Percentiles rank a stretch among this genome's conserved stretches.
These are phyloP conservation scores for Colletes collaris DNA, from an alignment of 2,888 invertebrate species.

Conservation along the genomic window DNA sequence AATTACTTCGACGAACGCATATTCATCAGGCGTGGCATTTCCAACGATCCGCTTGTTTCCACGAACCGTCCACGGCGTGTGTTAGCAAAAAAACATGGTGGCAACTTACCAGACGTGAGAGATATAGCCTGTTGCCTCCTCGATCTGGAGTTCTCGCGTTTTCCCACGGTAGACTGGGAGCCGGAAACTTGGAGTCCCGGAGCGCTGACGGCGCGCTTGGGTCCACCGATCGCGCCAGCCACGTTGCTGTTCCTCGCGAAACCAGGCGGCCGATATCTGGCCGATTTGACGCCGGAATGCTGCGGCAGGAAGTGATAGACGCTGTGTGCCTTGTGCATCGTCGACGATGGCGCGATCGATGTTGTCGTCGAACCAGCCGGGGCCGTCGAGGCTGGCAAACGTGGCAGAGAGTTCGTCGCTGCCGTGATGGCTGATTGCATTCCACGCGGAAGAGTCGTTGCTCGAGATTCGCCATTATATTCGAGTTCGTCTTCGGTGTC, in stretches of 20 bases:
- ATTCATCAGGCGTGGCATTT: conserved; percentile 3
- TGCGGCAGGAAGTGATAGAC: conserved; percentile 85
- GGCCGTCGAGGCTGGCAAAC: conserved; percentile 86
- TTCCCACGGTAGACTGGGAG: conserved; percentile 72
- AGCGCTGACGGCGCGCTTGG: conserved; percentile 90
- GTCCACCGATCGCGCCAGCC: conserved; percentile 80
- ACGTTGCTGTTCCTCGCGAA: conserved; percentile 85
- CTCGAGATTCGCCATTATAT: conserved; percentile 82
- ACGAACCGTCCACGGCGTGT: background rate
- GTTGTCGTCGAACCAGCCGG: conserved; percentile 62
- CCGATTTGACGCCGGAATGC: conserved; percentile 90
- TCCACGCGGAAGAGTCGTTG: conserved; percentile 87
- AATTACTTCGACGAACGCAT: conserved; percentile 23
- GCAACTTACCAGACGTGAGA: conserved; percentile 81
- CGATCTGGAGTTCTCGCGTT: conserved; percentile 84
- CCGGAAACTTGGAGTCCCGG: conserved; percentile 89
- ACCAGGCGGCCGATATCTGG: conserved; percentile 93
- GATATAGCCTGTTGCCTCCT: conserved; percentile 84
- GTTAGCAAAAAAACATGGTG: background rate
- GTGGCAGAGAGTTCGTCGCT: conserved; percentile 90
- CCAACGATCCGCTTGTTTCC: background rate
- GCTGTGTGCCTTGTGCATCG: conserved; percentile 87
- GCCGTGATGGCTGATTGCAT: conserved; percentile 84
- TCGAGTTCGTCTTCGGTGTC: conserved; percentile 82
- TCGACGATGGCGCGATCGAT: conserved; percentile 72